phyloP scores from a whole-genome alignment of 2,797 vertebrate genomes.

The Aphelocoma californica region DNA sequence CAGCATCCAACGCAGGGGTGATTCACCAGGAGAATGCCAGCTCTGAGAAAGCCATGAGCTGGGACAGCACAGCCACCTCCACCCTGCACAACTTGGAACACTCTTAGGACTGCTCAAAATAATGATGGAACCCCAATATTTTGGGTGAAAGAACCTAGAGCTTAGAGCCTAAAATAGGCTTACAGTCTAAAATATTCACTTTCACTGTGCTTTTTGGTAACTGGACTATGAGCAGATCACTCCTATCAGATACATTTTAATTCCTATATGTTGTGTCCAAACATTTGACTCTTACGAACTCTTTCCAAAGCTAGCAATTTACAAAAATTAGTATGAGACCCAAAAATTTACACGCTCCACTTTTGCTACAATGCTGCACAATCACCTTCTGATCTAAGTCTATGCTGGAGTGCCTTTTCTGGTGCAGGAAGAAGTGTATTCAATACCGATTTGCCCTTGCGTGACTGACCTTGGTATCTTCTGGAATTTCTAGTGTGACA shows the following conservation, averaged over 20 bases:
- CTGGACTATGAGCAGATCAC: background rate
- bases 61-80: background rate
- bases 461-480: background rate
- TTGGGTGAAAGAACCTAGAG: background rate
- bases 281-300: background rate
- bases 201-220: background rate
- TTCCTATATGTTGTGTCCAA: background rate
- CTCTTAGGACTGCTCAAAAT: background rate
- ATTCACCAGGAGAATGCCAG: background rate
- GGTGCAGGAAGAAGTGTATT: background rate
- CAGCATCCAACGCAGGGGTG: background rate
- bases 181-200: background rate
- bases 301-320: background rate
- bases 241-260: background rate
- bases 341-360: background rate
- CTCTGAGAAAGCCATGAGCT: background rate
- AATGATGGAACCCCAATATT: background rate
- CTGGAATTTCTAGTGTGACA: background rate
- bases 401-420: background rate
- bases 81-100: fast-evolving
- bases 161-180: background rate
- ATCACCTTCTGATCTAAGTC: background rate
- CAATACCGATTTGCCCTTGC: background rate
- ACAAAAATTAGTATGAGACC: background rate
- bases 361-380: background rate